These are phyloP conservation scores for Poecilia latipinna DNA, from an alignment of 2,113 vertebrate species.

Conservation along the genomic window DNA sequence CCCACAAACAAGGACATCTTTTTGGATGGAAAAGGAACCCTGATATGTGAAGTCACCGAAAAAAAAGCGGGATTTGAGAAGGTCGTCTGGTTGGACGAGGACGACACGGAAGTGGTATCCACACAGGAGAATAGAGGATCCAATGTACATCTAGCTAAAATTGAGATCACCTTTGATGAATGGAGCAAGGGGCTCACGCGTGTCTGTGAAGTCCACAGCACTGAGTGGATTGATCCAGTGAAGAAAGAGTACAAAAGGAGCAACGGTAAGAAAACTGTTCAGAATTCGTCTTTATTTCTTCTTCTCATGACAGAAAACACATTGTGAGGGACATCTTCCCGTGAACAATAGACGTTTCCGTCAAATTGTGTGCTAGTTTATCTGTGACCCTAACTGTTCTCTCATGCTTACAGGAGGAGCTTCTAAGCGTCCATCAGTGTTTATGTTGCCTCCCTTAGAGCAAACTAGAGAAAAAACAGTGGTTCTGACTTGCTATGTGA, in stretches of 20 bases:
- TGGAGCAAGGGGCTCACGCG: constrained; percentile 55
- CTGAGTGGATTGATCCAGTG: fast-evolving
- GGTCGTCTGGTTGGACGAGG: constrained; percentile 3
- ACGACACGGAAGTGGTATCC: fast-evolving
- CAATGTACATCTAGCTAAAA: no score
- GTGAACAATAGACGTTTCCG: background rate
- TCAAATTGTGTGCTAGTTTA: background rate
- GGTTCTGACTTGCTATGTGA: constrained; percentile 82
- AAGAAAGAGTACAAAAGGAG: background rate
- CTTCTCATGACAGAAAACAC: background rate
- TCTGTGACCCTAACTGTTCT: constrained; percentile 30
- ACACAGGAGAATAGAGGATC: background rate
- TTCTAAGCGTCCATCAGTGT: constrained; percentile 58
- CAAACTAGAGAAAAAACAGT: constrained; percentile 16
- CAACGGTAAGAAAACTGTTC: constrained; percentile 60
- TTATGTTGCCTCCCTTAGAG: constrained; percentile 74
- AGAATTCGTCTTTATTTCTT: background rate
- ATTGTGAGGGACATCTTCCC: background rate
- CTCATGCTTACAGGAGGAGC: constrained; percentile 57
- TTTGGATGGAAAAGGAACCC: fast-evolving
- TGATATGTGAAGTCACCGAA: constrained; percentile 16
- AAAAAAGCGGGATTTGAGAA: fast-evolving
- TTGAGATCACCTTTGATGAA: constrained; percentile 50
- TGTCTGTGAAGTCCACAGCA: constrained; percentile 40
- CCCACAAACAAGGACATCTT: constrained; percentile 33